phyloP scores from a whole-genome alignment of 2,113 vertebrate species.

The Actinemys pallida region DNA sequence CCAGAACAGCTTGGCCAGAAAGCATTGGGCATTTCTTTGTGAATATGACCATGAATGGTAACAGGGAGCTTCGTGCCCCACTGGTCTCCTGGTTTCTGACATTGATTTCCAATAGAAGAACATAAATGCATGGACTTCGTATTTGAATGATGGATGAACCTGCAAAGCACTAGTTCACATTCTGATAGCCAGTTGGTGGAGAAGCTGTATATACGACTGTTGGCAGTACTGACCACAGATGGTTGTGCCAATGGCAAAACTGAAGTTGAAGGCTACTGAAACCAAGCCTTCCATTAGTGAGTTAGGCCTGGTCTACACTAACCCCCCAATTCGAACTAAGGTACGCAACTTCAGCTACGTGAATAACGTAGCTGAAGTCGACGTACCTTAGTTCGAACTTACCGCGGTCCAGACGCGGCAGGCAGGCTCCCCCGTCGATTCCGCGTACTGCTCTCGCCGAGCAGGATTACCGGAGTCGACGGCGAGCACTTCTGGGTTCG shows the following conservation, averaged over 20 bases:
- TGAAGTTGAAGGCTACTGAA: neutral
- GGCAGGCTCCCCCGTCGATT: too few species aligned
- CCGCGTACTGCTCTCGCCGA: too few species aligned
- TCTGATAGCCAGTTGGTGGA: neutral
- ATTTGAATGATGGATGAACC: neutral
- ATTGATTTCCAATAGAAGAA: neutral
- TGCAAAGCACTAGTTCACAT: neutral
- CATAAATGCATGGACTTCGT: neutral
- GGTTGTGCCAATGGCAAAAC: neutral
- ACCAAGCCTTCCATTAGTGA: neutral
- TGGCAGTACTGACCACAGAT: neutral
- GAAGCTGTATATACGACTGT: neutral
- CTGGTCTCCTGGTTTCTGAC: neutral
- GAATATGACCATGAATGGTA: neutral
- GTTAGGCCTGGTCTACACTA: neutral
- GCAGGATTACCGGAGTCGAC: too few species aligned
- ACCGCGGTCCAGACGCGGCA: too few species aligned
- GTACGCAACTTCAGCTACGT: too few species aligned
- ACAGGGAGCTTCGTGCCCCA: neutral
- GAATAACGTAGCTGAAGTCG: too few species aligned
- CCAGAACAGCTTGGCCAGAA: too few species aligned
- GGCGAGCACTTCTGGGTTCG: too few species aligned
- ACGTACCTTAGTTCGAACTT: too few species aligned
- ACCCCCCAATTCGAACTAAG: too few species aligned
- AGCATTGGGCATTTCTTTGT: neutral